Evolutionary conservation across 2,888 invertebrate genomes (phyloP).

Genomic region (Xanthostigma xanthostigma): DNA sequence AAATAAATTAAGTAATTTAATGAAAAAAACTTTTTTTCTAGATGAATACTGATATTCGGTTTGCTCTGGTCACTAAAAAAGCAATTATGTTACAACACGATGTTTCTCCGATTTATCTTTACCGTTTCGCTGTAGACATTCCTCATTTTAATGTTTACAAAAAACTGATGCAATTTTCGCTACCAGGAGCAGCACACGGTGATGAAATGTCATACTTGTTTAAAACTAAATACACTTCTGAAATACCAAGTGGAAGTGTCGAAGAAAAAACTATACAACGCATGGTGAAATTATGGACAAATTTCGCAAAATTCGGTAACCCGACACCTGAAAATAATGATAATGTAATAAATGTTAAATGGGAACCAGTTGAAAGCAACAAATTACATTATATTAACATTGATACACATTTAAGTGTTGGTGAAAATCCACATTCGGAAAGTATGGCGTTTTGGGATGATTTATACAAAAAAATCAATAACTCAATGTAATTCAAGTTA

Average conservation of each 20-base stretch:
- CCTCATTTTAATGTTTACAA: conserved; percentile 14
- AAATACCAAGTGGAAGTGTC: conserved; percentile 9
- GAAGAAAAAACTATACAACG: conserved; percentile 14
- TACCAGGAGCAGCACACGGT: conserved; percentile 16
- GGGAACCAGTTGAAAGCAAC: conserved; percentile 17
- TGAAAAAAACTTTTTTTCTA: conserved; percentile 7
- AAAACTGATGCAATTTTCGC: conserved; percentile 8
- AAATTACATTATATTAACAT: conserved; percentile 20
- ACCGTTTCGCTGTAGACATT: conserved; percentile 15
- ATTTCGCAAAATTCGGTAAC: conserved; percentile 18
- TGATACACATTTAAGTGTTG: conserved; percentile 17
- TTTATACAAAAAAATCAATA: neutral
- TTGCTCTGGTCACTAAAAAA: conserved; percentile 13
- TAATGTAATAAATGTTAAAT: conserved; percentile 16
- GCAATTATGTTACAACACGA: conserved; percentile 11
- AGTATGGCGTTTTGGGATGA: conserved; percentile 22
- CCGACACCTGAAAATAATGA: conserved; percentile 17
- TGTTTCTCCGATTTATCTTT: conserved; percentile 15
- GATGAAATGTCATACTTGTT: conserved; percentile 21
- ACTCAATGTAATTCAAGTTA: conserved; percentile 6
- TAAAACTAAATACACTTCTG: conserved; percentile 11
- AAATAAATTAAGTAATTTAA: neutral
- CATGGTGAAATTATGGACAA: conserved; percentile 18
- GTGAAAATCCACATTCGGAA: conserved; percentile 17
- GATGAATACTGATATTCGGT: conserved; percentile 15